phyloP scores from a whole-genome alignment of 2,888 invertebrate species.

The Acholoe squamosa region DNA sequence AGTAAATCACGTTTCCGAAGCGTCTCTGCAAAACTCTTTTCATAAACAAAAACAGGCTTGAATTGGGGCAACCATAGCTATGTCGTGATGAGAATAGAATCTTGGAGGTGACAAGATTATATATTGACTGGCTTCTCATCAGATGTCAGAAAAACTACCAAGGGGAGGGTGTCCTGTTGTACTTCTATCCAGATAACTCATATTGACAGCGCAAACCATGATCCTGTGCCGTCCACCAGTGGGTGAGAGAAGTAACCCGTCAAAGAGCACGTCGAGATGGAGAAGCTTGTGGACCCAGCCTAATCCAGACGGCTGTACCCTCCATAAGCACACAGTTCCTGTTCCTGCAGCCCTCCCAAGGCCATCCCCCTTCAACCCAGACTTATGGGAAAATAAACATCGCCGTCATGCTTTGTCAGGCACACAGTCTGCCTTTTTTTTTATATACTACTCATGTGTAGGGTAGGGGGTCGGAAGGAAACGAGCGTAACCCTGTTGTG shows the following conservation, averaged over 20 bases:
- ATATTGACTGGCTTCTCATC: no score
- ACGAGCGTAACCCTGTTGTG: background rate
- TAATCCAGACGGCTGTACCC: background rate
- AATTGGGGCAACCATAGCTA: no score
- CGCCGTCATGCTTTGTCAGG: background rate
- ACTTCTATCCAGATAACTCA: background rate
- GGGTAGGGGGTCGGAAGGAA: background rate
- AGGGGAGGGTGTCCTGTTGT: background rate
- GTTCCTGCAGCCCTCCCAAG: background rate
- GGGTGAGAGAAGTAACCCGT: background rate
- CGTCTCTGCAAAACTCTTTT: no score
- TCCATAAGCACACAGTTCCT: background rate
- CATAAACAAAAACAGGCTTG: no score
- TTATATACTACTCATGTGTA: background rate
- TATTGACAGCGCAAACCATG: conserved; percentile 3
- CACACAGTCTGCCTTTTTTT: background rate
- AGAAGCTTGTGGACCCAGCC: background rate
- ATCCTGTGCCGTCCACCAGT: background rate
- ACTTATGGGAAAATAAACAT: conserved; percentile 24
- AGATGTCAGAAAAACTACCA: background rate
- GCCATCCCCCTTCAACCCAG: background rate
- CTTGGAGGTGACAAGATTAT: no score
- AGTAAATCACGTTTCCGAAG: no score
- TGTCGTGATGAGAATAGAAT: no score
- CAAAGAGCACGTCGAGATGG: background rate